Evolutionary conservation across 2,888 invertebrate species (phyloP).

Genomic region (Drosophila rellima): DNA sequence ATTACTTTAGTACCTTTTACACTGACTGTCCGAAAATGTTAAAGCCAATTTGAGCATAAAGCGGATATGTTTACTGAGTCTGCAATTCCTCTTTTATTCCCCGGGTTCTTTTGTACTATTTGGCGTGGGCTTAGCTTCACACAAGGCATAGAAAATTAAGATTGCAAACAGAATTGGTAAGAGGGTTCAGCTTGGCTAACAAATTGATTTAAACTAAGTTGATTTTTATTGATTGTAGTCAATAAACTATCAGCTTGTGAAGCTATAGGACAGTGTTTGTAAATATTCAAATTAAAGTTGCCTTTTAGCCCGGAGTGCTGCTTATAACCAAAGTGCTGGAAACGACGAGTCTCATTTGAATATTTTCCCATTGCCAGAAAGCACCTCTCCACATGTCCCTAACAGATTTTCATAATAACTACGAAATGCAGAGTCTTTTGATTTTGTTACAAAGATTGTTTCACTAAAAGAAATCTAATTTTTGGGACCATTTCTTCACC

Average conservation of each 20-base stretch:
- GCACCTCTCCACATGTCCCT: slow-evolving; percentile 9
- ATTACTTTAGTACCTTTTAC: slow-evolving; percentile 26
- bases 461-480: too few relatives aligned
- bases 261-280: not conserved
- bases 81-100: slow-evolving; percentile 24
- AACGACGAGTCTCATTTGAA: slow-evolving; percentile 59
- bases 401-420: slow-evolving; percentile 14
- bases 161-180: slow-evolving; percentile 29
- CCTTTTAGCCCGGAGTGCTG: slow-evolving; percentile 38
- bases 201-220: slow-evolving; percentile 74
- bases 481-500: too few relatives aligned
- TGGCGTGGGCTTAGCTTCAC: slow-evolving; percentile 5
- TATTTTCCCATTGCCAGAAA: slow-evolving; percentile 19
- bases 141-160: slow-evolving; percentile 46
- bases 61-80: slow-evolving; percentile 39
- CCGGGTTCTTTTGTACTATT: slow-evolving; percentile 26
- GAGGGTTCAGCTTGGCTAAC: slow-evolving; percentile 23
- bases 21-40: slow-evolving; percentile 43
- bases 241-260: slow-evolving; percentile 28
- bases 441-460: not conserved
- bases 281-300: slow-evolving; percentile 70
- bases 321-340: slow-evolving; percentile 35
- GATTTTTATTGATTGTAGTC: slow-evolving; percentile 71
- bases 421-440: not conserved
- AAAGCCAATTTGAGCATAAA: slow-evolving; percentile 38